These are phyloP conservation scores for Eilema griseolum DNA, from an alignment of 2,888 invertebrate genomes.

Conservation along the genomic window DNA sequence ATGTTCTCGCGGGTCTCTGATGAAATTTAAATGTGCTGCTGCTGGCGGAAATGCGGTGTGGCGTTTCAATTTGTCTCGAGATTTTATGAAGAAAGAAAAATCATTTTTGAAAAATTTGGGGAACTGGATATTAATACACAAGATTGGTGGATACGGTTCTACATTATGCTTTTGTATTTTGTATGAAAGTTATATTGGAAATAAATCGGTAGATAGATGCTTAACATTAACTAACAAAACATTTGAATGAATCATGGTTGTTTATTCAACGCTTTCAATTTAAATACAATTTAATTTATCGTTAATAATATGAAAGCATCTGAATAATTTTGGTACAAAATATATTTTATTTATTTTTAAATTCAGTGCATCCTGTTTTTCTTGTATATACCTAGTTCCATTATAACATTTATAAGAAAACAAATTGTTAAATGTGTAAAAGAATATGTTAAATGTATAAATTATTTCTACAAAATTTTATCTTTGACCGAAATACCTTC, in stretches of 20 bases:
- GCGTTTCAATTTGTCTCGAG: conserved; percentile 67
- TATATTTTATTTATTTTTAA: too few species aligned
- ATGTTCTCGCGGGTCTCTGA: conserved; percentile 60
- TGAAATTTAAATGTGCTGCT: conserved; percentile 70
- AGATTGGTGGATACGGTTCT: not conserved
- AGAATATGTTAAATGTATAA: not conserved
- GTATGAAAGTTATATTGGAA: too few species aligned
- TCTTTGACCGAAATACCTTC: too few species aligned
- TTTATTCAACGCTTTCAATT: too few species aligned
- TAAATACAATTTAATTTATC: too few species aligned
- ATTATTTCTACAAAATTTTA: not conserved
- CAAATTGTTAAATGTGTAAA: not conserved
- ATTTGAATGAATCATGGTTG: too few species aligned
- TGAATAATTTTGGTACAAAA: too few species aligned
- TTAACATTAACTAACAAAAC: too few species aligned
- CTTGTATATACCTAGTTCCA: too few species aligned
- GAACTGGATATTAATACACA: not conserved
- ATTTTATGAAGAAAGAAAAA: conserved; percentile 32
- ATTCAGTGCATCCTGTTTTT: too few species aligned
- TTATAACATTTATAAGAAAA: not conserved
- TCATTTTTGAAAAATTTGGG: not conserved
- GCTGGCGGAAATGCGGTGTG: conserved; percentile 58
- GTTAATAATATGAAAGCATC: too few species aligned
- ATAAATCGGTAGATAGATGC: too few species aligned
- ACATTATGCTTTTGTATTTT: not conserved